Evolutionary conservation across 2,113 vertebrate species (phyloP).

Genomic region (Grantiella picta): DNA sequence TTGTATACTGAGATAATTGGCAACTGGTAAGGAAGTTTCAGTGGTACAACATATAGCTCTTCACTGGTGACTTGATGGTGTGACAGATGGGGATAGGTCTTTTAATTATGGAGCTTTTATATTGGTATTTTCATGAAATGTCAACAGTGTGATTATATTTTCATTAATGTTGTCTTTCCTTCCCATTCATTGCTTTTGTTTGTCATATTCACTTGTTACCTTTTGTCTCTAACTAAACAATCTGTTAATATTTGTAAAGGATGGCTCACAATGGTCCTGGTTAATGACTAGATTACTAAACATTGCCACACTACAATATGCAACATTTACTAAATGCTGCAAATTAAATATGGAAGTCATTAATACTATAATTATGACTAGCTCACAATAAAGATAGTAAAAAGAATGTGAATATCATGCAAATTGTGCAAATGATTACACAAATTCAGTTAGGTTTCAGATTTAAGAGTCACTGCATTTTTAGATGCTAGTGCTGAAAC

Average conservation of each 20-base stretch:
- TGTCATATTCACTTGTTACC: neutral
- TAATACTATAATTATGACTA: neutral
- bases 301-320: neutral
- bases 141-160: slow-evolving; percentile 9
- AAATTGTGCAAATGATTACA: neutral
- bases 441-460: neutral
- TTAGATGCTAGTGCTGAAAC: neutral
- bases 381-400: neutral
- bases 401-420: neutral
- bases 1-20: neutral
- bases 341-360: neutral
- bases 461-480: neutral
- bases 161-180: slow-evolving; percentile 30
- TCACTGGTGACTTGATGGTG: neutral
- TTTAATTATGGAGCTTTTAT: slow-evolving; percentile 23
- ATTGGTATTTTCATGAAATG: slow-evolving; percentile 3
- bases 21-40: neutral
- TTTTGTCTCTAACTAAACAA: neutral
- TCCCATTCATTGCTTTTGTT: slow-evolving; percentile 14
- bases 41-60: neutral
- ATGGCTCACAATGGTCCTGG: neutral
- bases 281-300: neutral
- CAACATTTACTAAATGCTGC: neutral
- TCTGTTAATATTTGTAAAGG: neutral
- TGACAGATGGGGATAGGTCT: neutral